Percentiles rank a stretch among this genome's conserved stretches.
phyloP scores from a whole-genome alignment of 1,140 invertebrate species.

The Mamestra configurata region DNA sequence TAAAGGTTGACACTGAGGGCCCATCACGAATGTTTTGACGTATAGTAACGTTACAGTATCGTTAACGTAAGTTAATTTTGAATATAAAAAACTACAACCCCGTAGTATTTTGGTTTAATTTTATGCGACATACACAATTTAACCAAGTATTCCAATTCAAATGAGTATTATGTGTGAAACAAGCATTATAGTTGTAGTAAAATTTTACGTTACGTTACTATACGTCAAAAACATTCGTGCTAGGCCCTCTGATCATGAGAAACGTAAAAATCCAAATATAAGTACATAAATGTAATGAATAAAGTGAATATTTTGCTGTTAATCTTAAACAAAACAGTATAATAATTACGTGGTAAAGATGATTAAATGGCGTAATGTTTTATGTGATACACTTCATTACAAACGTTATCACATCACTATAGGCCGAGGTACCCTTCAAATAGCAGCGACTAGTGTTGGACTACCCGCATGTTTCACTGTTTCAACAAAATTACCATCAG shows the following conservation, averaged over 20 bases:
- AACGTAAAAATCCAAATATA: constrained; percentile 21
- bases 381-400: not conserved
- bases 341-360: constrained; percentile 22
- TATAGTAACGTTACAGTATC: too few species aligned
- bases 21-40: too few species aligned
- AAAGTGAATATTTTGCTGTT: not conserved
- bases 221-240: too few species aligned
- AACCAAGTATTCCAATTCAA: too few species aligned
- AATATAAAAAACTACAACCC: too few species aligned
- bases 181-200: too few species aligned
- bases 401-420: constrained; percentile 2
- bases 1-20: not conserved
- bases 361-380: not conserved
- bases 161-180: too few species aligned
- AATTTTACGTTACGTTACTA: too few species aligned
- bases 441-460: not conserved
- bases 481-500: not conserved
- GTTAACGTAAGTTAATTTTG: too few species aligned
- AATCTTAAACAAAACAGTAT: not conserved
- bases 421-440: too few species aligned
- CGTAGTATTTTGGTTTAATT: too few species aligned
- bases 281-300: not conserved
- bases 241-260: not conserved
- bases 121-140: too few species aligned
- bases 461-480: not conserved